Conservation (phyloP, 1,140 invertebrate genomes). For the Micrasema minimum region DNA sequence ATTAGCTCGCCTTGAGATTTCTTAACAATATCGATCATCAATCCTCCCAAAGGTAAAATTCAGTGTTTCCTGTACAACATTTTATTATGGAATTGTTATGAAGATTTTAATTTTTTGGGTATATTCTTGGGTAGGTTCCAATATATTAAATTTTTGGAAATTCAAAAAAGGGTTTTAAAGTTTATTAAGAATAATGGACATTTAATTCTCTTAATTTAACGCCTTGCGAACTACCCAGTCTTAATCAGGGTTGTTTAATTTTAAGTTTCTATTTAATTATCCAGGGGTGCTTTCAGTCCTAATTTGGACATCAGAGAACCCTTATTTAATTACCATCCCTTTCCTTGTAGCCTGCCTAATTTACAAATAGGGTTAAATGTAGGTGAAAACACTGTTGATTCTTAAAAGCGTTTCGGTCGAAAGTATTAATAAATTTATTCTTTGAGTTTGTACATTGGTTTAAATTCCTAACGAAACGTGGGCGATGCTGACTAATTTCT, state of each 20-base stretch:
- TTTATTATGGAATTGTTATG: too few relatives aligned
- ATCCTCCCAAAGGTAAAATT: too few relatives aligned
- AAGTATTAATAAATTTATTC: background rate
- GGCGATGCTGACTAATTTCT: background rate
- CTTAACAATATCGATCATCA: too few relatives aligned
- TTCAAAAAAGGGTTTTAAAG: too few relatives aligned
- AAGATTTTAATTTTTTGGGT: too few relatives aligned
- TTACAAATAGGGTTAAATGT: slow-evolving; percentile 28
- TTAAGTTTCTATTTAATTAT: slow-evolving; percentile 38
- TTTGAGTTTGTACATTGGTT: background rate
- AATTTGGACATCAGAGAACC: background rate
- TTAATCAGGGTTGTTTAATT: slow-evolving; percentile 27
- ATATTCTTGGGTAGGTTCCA: too few relatives aligned
- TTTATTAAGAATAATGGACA: background rate
- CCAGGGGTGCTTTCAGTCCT: slow-evolving; percentile 4
- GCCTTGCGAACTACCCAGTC: slow-evolving; percentile 20
- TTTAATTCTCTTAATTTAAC: slow-evolving; percentile 38
- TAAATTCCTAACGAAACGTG: background rate
- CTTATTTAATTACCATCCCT: slow-evolving; percentile 32
- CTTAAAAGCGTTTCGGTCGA: background rate
- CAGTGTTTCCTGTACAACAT: too few relatives aligned
- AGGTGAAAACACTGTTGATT: slow-evolving; percentile 20
- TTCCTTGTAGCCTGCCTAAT: background rate
- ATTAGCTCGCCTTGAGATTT: too few relatives aligned
- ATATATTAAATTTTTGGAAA: too few relatives aligned